phyloP scores from a whole-genome alignment of 1,140 invertebrate species.

The Zophobas morio region DNA sequence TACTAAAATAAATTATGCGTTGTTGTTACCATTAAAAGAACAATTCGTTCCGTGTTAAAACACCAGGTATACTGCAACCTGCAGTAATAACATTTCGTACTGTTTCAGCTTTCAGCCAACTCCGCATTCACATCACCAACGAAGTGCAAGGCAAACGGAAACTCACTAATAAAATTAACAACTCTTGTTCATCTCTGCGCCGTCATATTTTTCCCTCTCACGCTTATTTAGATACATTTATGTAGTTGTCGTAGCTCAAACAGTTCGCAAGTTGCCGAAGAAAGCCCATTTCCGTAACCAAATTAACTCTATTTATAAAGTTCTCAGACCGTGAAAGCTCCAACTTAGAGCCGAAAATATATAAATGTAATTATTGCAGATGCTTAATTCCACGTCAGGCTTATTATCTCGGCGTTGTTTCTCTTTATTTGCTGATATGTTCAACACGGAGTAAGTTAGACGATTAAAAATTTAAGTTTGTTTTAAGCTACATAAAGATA shows the following conservation, averaged over 20 bases:
- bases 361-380: slow-evolving; percentile 33
- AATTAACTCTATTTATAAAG: slow-evolving; percentile 40
- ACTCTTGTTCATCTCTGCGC: no score
- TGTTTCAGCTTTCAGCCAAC: no score
- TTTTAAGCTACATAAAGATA: slow-evolving; percentile 16
- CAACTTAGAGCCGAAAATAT: slow-evolving; percentile 16
- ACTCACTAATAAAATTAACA: no score
- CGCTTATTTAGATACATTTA: slow-evolving; percentile 7
- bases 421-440: slow-evolving; percentile 8
- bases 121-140: no score
- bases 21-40: no score
- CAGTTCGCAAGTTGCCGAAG: slow-evolving; percentile 24
- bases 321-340: slow-evolving; percentile 30
- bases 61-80: no score
- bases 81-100: no score
- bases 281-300: slow-evolving; percentile 37
- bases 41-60: no score
- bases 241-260: slow-evolving; percentile 3
- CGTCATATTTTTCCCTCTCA: no score
- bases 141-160: no score
- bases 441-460: neutral
- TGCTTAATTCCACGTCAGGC: slow-evolving; percentile 6
- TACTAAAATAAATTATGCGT: no score
- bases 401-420: slow-evolving; percentile 18
- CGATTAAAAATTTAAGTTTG: slow-evolving; percentile 27